A percentile compares a stretch with the other conserved stretches of the same genome.
These are phyloP conservation scores for Sciurus carolinensis DNA, from an alignment of 2,797 vertebrate genomes.

Conservation along the genomic window DNA sequence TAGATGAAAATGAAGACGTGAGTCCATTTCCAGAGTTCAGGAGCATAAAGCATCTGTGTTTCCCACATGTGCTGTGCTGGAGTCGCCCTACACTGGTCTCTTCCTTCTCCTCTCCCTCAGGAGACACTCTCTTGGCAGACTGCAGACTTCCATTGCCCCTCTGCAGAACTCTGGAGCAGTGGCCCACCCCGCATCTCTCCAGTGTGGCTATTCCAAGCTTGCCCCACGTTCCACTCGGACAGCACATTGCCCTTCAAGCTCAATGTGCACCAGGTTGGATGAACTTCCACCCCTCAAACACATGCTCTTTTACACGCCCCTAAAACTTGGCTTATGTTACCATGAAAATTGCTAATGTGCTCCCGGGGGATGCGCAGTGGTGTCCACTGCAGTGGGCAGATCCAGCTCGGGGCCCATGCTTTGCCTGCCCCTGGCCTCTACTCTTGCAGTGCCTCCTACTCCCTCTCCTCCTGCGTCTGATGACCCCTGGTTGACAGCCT, in stretches of 20 bases:
- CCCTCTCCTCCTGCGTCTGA: background rate
- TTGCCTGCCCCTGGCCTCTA: background rate
- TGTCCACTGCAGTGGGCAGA: background rate
- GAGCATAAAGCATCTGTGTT: background rate
- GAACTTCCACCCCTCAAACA: background rate
- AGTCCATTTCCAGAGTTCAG: background rate
- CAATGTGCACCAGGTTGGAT: background rate
- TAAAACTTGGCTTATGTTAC: background rate
- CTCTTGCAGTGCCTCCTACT: background rate
- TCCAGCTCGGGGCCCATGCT: background rate
- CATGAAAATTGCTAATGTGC: background rate
- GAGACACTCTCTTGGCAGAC: background rate
- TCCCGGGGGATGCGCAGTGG: background rate
- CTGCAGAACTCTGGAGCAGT: background rate
- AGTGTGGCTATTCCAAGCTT: background rate
- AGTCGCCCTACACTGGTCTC: background rate
- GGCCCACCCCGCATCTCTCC: too few relatives aligned
- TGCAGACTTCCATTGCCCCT: background rate
- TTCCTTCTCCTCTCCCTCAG: background rate
- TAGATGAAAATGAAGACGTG: background rate
- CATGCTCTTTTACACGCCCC: background rate
- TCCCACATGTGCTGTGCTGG: background rate
- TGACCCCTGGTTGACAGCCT: background rate
- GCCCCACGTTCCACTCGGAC: background rate
- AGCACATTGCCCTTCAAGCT: background rate